A percentile compares a stretch with the other conserved stretches of the same genome.
Conservation (phyloP, 2,113 vertebrate genomes). For the Podocnemis expansa region DNA sequence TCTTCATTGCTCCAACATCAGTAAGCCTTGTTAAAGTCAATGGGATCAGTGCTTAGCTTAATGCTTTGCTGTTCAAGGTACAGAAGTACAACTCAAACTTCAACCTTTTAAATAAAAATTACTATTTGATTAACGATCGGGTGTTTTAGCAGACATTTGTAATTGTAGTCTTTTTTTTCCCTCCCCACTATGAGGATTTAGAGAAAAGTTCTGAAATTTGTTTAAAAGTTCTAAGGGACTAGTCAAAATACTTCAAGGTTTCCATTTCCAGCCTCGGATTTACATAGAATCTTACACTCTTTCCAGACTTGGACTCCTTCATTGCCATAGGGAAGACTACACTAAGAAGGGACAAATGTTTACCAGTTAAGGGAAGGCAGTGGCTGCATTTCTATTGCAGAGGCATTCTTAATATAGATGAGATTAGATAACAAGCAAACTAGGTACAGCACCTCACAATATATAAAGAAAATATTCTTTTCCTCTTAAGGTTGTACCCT, state of each 20-base stretch:
- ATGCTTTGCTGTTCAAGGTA: neutral
- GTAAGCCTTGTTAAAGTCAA: no score
- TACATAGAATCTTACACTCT: neutral
- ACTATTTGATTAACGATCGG: neutral
- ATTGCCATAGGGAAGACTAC: no score
- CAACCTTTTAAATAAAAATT: neutral
- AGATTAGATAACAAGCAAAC: neutral
- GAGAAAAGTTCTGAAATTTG: neutral
- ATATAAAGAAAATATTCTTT: neutral
- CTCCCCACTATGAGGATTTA: neutral
- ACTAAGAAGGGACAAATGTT: neutral
- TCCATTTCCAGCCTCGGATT: constrained; percentile 2
- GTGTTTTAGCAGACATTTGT: constrained; percentile 6
- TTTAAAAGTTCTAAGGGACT: neutral
- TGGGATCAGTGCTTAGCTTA: neutral
- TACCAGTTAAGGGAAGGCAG: neutral
- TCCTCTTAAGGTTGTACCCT: neutral
- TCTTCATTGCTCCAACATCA: neutral
- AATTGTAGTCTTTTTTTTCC: neutral
- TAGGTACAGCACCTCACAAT: neutral
- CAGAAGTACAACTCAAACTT: neutral
- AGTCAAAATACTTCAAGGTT: constrained; percentile 19
- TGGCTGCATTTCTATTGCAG: neutral
- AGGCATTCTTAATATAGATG: neutral
- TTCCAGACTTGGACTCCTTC: neutral